phyloP scores from a whole-genome alignment of 1,140 invertebrate species.

The Bombus cullumanus region DNA sequence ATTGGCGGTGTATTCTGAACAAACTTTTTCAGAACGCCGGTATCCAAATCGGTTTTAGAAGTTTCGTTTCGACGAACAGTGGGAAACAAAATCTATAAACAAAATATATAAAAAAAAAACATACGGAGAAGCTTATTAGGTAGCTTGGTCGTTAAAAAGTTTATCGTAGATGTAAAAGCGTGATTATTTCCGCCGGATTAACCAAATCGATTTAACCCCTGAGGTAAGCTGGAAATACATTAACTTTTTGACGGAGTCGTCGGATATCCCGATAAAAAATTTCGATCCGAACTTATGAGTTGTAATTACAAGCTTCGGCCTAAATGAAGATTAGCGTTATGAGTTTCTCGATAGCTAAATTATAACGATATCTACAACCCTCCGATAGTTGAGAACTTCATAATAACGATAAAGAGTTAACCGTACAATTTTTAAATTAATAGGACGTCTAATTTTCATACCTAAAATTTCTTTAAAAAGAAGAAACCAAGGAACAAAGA shows the following conservation, averaged over 20 bases:
- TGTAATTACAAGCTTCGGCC: background rate
- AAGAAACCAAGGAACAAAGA: background rate
- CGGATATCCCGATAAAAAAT: background rate
- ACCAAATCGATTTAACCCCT: background rate
- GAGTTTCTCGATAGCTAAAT: background rate
- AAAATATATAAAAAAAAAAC: background rate
- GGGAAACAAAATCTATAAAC: background rate
- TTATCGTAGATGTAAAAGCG: background rate
- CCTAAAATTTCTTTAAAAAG: background rate
- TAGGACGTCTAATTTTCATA: background rate
- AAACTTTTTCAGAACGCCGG: slow-evolving; percentile 16
- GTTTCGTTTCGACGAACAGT: background rate
- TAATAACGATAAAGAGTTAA: background rate
- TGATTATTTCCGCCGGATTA: background rate
- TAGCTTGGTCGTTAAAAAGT: too few relatives aligned
- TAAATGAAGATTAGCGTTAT: background rate
- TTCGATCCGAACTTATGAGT: background rate
- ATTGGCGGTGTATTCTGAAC: slow-evolving; percentile 13
- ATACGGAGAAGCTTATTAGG: background rate
- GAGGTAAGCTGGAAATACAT: background rate
- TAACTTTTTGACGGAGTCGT: background rate
- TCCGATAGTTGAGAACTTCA: background rate
- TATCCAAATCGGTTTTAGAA: slow-evolving; percentile 12
- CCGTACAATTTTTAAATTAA: background rate
- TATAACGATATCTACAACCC: background rate